Evolutionary conservation across 2,888 invertebrate genomes (phyloP).

Genomic region (Polietes domitor): DNA sequence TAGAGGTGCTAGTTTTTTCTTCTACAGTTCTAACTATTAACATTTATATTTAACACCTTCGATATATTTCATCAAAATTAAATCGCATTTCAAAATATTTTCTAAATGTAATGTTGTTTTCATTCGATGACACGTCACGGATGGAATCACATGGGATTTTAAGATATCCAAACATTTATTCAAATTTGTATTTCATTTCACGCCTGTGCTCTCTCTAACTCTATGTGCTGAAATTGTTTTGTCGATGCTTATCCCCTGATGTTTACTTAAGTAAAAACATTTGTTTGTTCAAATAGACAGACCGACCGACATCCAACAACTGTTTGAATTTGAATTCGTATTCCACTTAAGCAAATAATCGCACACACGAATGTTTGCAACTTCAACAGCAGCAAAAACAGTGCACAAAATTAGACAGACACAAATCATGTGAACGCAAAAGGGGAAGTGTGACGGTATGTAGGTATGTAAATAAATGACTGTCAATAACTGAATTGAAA

Average conservation of each 20-base stretch:
- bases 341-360: slow-evolving; percentile 14
- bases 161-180: too few relatives aligned
- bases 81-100: too few relatives aligned
- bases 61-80: too few relatives aligned
- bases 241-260: slow-evolving; percentile 15
- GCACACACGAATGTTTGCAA: background rate
- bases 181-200: too few relatives aligned
- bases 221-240: background rate
- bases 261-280: slow-evolving; percentile 20
- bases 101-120: too few relatives aligned
- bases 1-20: too few relatives aligned
- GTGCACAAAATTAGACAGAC: slow-evolving; percentile 26
- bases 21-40: too few relatives aligned
- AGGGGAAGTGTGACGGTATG: background rate
- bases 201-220: too few relatives aligned
- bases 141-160: too few relatives aligned
- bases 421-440: slow-evolving; percentile 34
- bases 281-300: slow-evolving; percentile 18
- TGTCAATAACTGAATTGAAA: slow-evolving; percentile 43
- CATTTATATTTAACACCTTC: too few relatives aligned
- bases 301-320: background rate
- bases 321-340: background rate
- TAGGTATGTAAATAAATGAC: slow-evolving; percentile 43
- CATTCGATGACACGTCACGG: too few relatives aligned
- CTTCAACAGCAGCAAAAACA: background rate